Conservation (phyloP, 2,797 vertebrate genomes). For the Gadopsis marmoratus region DNA sequence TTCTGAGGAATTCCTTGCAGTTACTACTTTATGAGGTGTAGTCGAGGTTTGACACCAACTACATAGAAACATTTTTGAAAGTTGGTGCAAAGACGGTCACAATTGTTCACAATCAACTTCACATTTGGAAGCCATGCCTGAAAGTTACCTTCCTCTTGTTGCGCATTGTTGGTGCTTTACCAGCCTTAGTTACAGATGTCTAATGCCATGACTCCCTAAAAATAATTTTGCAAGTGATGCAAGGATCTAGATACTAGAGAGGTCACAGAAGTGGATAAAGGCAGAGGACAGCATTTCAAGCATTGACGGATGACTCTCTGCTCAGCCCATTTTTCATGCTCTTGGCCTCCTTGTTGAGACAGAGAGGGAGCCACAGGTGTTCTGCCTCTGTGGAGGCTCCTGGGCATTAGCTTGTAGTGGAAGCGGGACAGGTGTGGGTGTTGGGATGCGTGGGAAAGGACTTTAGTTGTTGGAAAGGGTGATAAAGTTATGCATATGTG, state of each 20-base stretch:
- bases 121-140: constrained; percentile 21
- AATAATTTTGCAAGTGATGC: constrained; percentile 54
- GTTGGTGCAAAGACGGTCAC: neutral
- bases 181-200: constrained; percentile 16
- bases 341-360: constrained; percentile 62
- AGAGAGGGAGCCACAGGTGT: constrained; percentile 72
- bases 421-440: constrained; percentile 26
- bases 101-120: constrained; percentile 5
- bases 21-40: neutral
- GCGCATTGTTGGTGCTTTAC: constrained; percentile 15
- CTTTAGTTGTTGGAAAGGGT: constrained; percentile 42
- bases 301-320: constrained; percentile 74
- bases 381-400: constrained; percentile 38
- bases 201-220: constrained; percentile 52
- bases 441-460: constrained; percentile 27
- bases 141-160: constrained; percentile 35
- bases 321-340: constrained; percentile 71
- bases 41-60: constrained; percentile 5
- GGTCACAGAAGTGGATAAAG: constrained; percentile 59
- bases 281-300: constrained; percentile 70
- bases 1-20: constrained; percentile 17
- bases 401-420: constrained; percentile 30
- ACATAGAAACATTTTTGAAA: constrained; percentile 22
- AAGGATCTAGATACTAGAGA: constrained; percentile 44
- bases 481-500: constrained; percentile 20